Evolutionary conservation across 2,888 invertebrate genomes (phyloP), one percentile per base, ranked within the genome.

Genomic region (Oxyteleia sp.): DNA sequence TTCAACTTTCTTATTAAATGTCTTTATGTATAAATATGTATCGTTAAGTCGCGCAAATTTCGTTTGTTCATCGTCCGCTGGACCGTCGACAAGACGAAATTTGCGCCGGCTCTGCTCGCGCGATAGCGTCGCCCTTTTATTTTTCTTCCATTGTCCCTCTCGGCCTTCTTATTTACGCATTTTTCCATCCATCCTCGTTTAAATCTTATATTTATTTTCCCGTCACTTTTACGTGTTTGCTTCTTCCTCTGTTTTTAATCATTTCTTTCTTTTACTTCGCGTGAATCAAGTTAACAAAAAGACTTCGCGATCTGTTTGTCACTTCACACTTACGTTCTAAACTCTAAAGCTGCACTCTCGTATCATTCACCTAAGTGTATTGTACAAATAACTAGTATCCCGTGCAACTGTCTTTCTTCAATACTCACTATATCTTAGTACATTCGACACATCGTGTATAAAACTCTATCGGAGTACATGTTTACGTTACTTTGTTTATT

Each of bases 391-490:
- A 91, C 92, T 92, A 92, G 88, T 92, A 92, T 92, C 90, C 88
- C 84, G 90, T 88, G 89, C 89, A 89, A 90, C 88, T 90, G 85
- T 89, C 88, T 91, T 89, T 89, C 88, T 87, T 87, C 88, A 89
- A 90, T 90, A 92, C 88, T 91, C 89, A 89, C 91, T 93, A 93
- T 92, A 89, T 86, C 84, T 88, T 92, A 90, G 90, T 92, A 92
- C 91, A 93, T 92, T 93, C 92, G 92, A 92, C 93, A 93, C 93
- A 92, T 91, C 87, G 91, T 92, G 93, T 93, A 93, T 93, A 93
- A 93, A 93, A 93, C 92, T 93, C 92, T 93, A 93, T 92, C 89
- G 90, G 93, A 92, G 92, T 92, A 93, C 90, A 93, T 92, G 92
- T 92, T 93, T 93, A 92, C 92, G 91, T 91, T 90, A 91, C 88